Base-by-base conservation (phyloP, 1,140 invertebrate genomes). In the Catajapyx aquilonaris region DNA sequence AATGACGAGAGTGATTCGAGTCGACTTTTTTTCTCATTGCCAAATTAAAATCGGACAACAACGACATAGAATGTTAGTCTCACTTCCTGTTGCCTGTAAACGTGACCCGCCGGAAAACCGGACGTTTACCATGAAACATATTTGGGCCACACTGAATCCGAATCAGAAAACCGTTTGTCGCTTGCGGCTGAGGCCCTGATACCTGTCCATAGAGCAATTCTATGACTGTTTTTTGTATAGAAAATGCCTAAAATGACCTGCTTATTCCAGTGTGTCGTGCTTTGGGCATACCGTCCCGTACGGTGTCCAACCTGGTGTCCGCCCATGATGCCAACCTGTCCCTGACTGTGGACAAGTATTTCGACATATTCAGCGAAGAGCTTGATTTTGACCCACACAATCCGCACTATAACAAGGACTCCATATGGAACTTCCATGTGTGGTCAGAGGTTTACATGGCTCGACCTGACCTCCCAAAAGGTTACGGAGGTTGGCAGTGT, bases 401-500 rank as follows among this genome's bases (percentile, higher is more conserved):
- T 46, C 55, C 57, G 10, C 42, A 46, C 2, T 45, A 41, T n/a
- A 59, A 52, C n/a, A 60, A 61, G 34, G 68, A 70, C 46, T 72
- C 69, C 34, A 66, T 73, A 47, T 73, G 70, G 76, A 79, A 81
- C 53, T 81, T 76, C 52, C 77, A 81, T 46, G 75, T 78, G 0
- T 81, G 77, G 78, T 77, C 74, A 46, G 77, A 81, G 37, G 73
- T 71, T 11, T 80, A 74, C 73, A 76, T 78, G 66, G 62, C 64
- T 9, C 54, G 76, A 37, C 69, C 69, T 20, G 76, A 79, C 52
- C 53, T 79, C 13, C 73, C 74, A 15, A 52, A 55, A 44, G 65
- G 59, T 53, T 72, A 73, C 50, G 73, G 73, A 20, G 76, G 76
- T 2, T 78, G 75, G 75, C 75, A 78, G 56, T 72, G 69, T 0